Base-by-base conservation (phyloP, 2,113 vertebrate species). In the Syngnathus typhle region DNA sequence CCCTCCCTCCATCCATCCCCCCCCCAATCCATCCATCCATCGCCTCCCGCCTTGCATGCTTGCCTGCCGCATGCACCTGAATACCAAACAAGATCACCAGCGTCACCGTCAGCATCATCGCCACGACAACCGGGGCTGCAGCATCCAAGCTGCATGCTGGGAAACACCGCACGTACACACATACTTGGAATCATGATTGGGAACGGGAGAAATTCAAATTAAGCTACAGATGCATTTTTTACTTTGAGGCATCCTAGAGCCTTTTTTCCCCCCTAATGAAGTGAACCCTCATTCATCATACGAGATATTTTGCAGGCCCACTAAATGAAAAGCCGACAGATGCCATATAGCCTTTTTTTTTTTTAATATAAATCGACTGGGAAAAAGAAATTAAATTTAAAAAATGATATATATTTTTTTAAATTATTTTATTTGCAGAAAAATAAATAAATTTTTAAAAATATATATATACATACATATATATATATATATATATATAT, bases 21-120 rank as follows among this genome's bases (percentile, higher is more conserved):
- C 18, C 60, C 59, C 19, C 19, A 1, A 8, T 11, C 38, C n/a
- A 27, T 47, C 55, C 13, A 58, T 37, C 55, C 27, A 58, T 58
- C 23, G 84, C 86, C 74, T 67, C 66, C 70, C 67, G 72, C 60
- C 71, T 67, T 64, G 27, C 47, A 58, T 72, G 65, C 60, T 60
- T 81, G 79, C 82, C 76, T 84, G 85, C 93, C 87, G 91, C 91
- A 91, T 58, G 90, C 90, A 91, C 92, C 89, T 86, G 94, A 96
- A 96, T 96, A 97, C 91, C 92, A 98, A 96, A 5, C 92, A 85
- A 85, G 74, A 85, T 89, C 78, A 71, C 77, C 67, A 67, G 15
- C 55, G 32, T 58, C 60, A 61, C 5, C 74, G 60, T 65, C 65
- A 70, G 41, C 71, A 67, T 61, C 65, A 70, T 52, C 64, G 67